Conservation (phyloP, 2,888 invertebrate genomes). For the Trichogramma dendrolimi region DNA sequence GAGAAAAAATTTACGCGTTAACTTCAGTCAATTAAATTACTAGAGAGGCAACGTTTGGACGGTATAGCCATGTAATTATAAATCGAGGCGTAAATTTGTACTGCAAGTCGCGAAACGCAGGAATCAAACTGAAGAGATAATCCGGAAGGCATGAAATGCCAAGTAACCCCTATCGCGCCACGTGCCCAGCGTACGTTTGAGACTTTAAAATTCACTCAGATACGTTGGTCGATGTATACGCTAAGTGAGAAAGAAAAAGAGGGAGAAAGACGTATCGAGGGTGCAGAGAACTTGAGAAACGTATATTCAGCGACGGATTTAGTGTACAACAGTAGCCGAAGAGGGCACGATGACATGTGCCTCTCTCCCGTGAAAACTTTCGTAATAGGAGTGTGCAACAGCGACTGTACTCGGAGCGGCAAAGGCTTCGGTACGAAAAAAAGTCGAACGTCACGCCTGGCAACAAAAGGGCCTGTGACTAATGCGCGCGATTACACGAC, state of each 20-base stretch:
- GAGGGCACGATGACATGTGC: conserved; percentile 6
- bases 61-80: too few species aligned
- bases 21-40: too few species aligned
- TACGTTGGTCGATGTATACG: conserved; percentile 35
- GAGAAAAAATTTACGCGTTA: too few species aligned
- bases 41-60: too few species aligned
- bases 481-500: conserved; percentile 40
- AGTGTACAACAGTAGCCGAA: background rate
- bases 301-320: too few species aligned
- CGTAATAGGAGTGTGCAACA: conserved; percentile 2
- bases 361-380: conserved; percentile 15
- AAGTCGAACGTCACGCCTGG: conserved; percentile 47
- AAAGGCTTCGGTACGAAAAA: background rate
- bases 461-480: conserved; percentile 52
- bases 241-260: conserved; percentile 23
- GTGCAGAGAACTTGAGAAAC: background rate
- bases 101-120: too few species aligned
- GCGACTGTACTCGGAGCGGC: conserved; percentile 1
- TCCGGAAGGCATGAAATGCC: conserved; percentile 34
- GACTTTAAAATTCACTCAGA: conserved; percentile 43
- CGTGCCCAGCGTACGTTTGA: conserved; percentile 41
- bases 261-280: conserved; percentile 16
- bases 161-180: conserved; percentile 45
- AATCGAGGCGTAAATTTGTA: too few species aligned
- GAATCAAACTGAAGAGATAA: conserved; percentile 29